phyloP scores from a whole-genome alignment of 2,113 vertebrate species.

The Bujurquina vittata region DNA sequence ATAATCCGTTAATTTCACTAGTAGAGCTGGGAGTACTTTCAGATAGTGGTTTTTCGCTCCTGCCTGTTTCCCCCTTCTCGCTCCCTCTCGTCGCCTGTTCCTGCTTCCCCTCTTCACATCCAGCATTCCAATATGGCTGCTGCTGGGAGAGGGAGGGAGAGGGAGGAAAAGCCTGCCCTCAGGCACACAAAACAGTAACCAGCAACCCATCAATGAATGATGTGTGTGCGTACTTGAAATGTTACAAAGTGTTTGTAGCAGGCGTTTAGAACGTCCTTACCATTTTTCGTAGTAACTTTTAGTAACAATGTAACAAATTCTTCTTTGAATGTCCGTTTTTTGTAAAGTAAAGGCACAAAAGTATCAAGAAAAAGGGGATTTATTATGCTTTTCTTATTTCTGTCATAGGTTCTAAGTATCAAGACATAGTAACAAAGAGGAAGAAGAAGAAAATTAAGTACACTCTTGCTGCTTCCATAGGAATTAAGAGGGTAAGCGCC shows the following conservation, averaged over 20 bases:
- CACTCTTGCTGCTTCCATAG: no score
- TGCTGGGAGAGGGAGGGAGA: conserved; percentile 14
- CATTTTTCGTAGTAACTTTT: background rate
- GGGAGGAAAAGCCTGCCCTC: conserved; percentile 28
- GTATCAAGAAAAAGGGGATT: background rate
- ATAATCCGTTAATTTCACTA: conserved; percentile 51
- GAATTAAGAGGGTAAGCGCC: no score
- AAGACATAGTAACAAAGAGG: no score
- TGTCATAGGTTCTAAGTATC: no score
- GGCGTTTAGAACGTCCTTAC: background rate
- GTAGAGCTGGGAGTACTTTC: conserved; percentile 21
- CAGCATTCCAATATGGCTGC: conserved; percentile 80
- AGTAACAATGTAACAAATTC: background rate
- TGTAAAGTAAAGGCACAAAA: background rate
- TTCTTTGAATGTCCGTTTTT: background rate
- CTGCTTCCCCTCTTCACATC: conserved; percentile 72
- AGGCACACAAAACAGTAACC: conserved; percentile 4
- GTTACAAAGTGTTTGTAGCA: background rate
- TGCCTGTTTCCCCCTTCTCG: conserved; percentile 13
- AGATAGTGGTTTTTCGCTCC: conserved; percentile 24
- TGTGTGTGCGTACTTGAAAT: conserved; percentile 1
- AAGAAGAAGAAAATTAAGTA: no score
- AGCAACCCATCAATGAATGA: conserved; percentile 49
- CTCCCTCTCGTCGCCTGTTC: conserved; percentile 58
- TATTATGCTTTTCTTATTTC: background rate